phyloP scores from a whole-genome alignment of 2,888 invertebrate genomes.

The Phengaris alcon region DNA sequence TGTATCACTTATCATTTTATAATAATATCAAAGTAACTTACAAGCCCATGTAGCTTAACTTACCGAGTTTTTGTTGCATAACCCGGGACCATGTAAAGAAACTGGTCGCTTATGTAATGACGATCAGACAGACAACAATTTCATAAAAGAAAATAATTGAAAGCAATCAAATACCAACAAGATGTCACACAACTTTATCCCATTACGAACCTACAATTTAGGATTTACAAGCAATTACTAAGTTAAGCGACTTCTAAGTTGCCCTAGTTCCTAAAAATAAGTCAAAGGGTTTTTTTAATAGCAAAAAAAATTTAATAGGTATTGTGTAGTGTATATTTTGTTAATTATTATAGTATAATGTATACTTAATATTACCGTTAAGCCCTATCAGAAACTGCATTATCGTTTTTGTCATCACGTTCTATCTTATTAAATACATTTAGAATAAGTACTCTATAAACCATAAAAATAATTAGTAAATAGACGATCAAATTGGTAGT shows the following conservation, averaged over 20 bases:
- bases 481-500: too few relatives aligned
- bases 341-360: too few relatives aligned
- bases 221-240: background rate
- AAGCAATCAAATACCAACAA: slow-evolving; percentile 9
- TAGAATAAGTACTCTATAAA: too few relatives aligned
- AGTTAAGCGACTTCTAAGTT: background rate
- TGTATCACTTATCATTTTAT: too few relatives aligned
- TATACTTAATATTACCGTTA: too few relatives aligned
- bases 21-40: background rate
- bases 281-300: background rate
- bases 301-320: background rate
- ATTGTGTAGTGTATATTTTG: too few relatives aligned
- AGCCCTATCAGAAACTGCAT: too few relatives aligned
- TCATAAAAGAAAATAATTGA: slow-evolving; percentile 24
- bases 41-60: background rate
- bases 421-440: too few relatives aligned
- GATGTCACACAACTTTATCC: slow-evolving; percentile 10
- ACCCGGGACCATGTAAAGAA: slow-evolving; percentile 1
- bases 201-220: slow-evolving; percentile 29
- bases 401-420: too few relatives aligned
- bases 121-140: background rate
- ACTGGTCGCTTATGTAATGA: slow-evolving; percentile 8
- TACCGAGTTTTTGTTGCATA: background rate
- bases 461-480: too few relatives aligned
- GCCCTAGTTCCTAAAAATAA: background rate